Conservation (phyloP, 2,113 vertebrate species). For the Chauna torquata region DNA sequence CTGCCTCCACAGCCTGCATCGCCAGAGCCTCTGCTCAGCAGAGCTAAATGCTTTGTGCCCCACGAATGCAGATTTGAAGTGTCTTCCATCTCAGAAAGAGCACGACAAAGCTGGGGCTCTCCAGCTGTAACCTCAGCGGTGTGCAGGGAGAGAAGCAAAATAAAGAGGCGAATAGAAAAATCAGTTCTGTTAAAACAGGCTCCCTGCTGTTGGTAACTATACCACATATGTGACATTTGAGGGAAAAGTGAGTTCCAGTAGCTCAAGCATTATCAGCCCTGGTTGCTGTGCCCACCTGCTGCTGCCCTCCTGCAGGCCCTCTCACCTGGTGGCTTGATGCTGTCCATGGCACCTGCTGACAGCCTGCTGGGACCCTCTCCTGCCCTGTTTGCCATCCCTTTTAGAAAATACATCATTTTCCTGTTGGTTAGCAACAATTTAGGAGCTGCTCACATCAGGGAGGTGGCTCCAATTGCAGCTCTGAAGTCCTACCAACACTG, state of each 20-base stretch:
- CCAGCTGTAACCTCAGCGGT: background rate
- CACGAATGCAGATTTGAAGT: background rate
- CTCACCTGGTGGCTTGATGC: background rate
- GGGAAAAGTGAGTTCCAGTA: constrained; percentile 6
- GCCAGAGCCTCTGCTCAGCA: background rate
- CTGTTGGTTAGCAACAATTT: background rate
- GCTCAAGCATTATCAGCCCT: background rate
- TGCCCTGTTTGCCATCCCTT: background rate
- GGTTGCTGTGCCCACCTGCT: background rate
- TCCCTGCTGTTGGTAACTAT: background rate
- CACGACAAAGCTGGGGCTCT: background rate
- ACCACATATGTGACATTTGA: background rate
- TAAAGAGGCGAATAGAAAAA: background rate
- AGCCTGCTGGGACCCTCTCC: background rate
- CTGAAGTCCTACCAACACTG: background rate
- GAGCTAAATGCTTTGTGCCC: background rate
- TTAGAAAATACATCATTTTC: background rate
- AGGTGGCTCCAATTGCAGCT: background rate
- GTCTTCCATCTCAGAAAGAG: background rate
- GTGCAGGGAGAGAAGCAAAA: background rate
- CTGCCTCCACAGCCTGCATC: background rate
- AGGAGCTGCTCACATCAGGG: background rate
- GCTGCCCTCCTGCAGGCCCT: background rate
- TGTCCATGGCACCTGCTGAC: background rate
- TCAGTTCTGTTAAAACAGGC: background rate